Evolutionary conservation across 2,113 vertebrate species (phyloP).

Genomic region (Amphilophus citrinellus): DNA sequence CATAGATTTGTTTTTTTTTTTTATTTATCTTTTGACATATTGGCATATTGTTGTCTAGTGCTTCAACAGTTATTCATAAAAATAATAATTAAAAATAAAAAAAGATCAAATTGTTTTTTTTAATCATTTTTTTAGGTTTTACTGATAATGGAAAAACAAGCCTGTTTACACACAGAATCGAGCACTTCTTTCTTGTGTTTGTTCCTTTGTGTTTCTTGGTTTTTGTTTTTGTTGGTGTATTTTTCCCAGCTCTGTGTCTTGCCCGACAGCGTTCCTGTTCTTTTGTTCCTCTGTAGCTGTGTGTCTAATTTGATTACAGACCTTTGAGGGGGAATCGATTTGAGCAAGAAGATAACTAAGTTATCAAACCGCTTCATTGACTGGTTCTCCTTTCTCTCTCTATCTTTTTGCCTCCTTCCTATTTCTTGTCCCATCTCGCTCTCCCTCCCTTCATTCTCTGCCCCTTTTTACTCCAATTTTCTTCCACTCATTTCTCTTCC

Average conservation of each 20-base stretch:
- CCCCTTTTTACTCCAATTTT: constrained; percentile 9
- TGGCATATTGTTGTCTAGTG: background rate
- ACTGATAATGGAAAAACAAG: accelerated
- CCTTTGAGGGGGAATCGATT: constrained; percentile 70
- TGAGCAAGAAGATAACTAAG: constrained; percentile 72
- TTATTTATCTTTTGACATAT: background rate
- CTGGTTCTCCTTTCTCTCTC: constrained; percentile 64
- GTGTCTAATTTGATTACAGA: constrained; percentile 65
- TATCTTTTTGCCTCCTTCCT: constrained; percentile 42
- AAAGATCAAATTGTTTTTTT: no score
- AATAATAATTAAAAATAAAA: background rate
- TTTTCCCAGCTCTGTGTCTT: constrained; percentile 11
- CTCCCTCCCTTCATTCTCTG: background rate
- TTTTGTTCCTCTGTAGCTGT: constrained; percentile 55
- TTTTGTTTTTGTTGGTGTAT: background rate
- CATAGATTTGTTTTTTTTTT: background rate
- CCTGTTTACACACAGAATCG: background rate
- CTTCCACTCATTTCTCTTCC: constrained; percentile 11
- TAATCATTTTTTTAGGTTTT: no score
- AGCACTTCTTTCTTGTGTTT: background rate
- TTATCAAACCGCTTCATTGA: constrained; percentile 77
- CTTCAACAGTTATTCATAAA: no score
- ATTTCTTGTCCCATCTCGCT: constrained; percentile 21
- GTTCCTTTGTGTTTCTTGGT: background rate
- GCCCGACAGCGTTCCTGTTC: constrained; percentile 14